Evolutionary conservation across 23 tunicate species (phyloP).

Genomic region (Aplidium turbinatum): DNA sequence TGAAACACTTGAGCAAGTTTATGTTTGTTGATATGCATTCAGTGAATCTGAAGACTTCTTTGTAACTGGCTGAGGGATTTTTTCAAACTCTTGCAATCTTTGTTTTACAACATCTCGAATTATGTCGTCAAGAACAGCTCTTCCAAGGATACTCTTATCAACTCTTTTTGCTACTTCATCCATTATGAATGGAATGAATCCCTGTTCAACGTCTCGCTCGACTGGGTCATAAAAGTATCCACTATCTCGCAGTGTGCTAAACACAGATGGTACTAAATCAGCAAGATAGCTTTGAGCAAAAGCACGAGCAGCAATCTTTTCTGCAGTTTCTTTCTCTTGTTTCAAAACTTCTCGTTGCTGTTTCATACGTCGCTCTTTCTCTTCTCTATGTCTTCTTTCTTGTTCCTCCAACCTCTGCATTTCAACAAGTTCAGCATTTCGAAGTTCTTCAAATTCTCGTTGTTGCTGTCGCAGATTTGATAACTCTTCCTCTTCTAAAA

Average conservation of each 20-base stretch:
- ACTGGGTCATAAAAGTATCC: slow-evolving; percentile 97
- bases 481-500: slow-evolving; percentile 93
- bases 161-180: slow-evolving; percentile 78
- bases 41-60: neutral
- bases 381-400: slow-evolving; percentile 92
- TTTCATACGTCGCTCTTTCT: slow-evolving; percentile 87
- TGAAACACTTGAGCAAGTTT: too few species aligned
- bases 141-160: slow-evolving; percentile 67
- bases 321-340: slow-evolving; percentile 95
- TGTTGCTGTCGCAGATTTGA: slow-evolving; percentile 93
- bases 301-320: slow-evolving; percentile 98
- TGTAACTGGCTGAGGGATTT: neutral
- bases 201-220: slow-evolving; percentile 89
- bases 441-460: slow-evolving; percentile 83
- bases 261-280: slow-evolving; percentile 91
- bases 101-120: slow-evolving; percentile 28
- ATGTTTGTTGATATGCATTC: slow-evolving; percentile 14
- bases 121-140: slow-evolving; percentile 71
- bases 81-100: neutral
- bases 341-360: slow-evolving; percentile 89
- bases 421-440: slow-evolving; percentile 93
- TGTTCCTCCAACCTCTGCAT: slow-evolving; percentile 96
- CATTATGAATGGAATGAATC: slow-evolving; percentile 77
- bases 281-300: slow-evolving; percentile 94
- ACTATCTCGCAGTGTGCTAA: slow-evolving; percentile 78